phyloP scores from a whole-genome alignment of 2,797 vertebrate genomes.

The Pachyuromys duprasi region DNA sequence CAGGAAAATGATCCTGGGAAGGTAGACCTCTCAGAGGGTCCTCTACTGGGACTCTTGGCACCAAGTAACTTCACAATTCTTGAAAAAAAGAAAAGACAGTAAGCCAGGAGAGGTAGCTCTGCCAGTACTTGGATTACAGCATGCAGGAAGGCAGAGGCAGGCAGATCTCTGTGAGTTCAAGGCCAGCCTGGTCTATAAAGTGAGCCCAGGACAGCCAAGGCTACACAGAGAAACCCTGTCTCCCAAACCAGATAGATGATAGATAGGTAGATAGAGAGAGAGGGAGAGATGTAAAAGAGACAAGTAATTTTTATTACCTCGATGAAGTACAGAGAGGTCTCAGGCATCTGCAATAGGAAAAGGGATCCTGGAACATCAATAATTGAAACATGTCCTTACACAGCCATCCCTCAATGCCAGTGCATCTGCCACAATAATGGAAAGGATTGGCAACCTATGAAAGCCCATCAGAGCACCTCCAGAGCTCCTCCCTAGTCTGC shows the following conservation, averaged over 20 bases:
- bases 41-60: neutral
- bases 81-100: no score
- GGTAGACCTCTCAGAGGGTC: neutral
- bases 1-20: neutral
- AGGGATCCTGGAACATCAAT: constrained; percentile 45
- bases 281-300: neutral
- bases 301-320: constrained; percentile 54
- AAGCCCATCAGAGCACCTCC: constrained; percentile 16
- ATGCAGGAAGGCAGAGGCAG: no score
- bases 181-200: no score
- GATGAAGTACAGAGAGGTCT: constrained; percentile 61
- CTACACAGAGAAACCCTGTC: no score
- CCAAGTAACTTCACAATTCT: neutral
- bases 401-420: constrained; percentile 66
- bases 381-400: constrained; percentile 53
- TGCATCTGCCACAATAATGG: constrained; percentile 63
- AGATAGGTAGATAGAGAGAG: no score
- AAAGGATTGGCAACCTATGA: constrained; percentile 51
- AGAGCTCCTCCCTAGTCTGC: neutral
- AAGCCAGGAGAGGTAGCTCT: no score
- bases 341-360: constrained; percentile 37
- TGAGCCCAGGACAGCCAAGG: no score
- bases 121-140: no score
- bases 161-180: no score
- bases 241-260: no score